Evolutionary conservation across 2,113 vertebrate species (phyloP).

Genomic region (Anoplopoma fimbria): DNA sequence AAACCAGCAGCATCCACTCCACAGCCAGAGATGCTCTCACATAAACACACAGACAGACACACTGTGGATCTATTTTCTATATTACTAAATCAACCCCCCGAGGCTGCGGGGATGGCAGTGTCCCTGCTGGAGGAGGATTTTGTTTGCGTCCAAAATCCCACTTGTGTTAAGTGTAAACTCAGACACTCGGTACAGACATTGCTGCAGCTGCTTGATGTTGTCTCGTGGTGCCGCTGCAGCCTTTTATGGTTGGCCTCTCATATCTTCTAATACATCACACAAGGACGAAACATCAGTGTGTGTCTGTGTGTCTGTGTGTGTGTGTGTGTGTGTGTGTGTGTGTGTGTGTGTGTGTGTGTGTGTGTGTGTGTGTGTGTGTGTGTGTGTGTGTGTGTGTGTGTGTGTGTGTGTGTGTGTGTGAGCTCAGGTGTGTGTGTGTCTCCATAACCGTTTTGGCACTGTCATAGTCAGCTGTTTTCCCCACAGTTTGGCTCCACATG

Average conservation of each 20-base stretch:
- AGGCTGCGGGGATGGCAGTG: conserved; percentile 49
- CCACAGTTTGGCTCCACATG: conserved; percentile 17
- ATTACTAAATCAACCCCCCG: conserved; percentile 60
- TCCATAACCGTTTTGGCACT: conserved; percentile 34
- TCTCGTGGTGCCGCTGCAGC: conserved; percentile 50
- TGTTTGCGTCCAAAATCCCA: conserved; percentile 64
- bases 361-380: conserved; percentile 19
- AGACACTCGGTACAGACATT: conserved; percentile 37
- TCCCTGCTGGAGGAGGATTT: conserved; percentile 36
- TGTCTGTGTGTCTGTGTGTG: neutral
- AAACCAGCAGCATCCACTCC: conserved; percentile 50
- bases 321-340: conserved; percentile 25
- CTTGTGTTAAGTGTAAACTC: conserved; percentile 70
- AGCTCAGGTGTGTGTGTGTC: conserved; percentile 16
- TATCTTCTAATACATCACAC: conserved; percentile 57
- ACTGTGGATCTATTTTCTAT: conserved; percentile 49
- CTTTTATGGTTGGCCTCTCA: conserved; percentile 79
- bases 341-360: conserved; percentile 3
- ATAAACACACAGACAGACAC: conserved; percentile 63
- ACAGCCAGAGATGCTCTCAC: conserved; percentile 64
- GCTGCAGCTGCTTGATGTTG: conserved; percentile 52
- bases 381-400: conserved; percentile 25
- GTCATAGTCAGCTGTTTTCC: conserved; percentile 39
- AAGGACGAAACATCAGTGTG: conserved; percentile 50
- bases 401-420: conserved; percentile 3